These are phyloP conservation scores for Leptestheria dahalacensis DNA, from an alignment of 1,140 invertebrate genomes.

Conservation along the genomic window DNA sequence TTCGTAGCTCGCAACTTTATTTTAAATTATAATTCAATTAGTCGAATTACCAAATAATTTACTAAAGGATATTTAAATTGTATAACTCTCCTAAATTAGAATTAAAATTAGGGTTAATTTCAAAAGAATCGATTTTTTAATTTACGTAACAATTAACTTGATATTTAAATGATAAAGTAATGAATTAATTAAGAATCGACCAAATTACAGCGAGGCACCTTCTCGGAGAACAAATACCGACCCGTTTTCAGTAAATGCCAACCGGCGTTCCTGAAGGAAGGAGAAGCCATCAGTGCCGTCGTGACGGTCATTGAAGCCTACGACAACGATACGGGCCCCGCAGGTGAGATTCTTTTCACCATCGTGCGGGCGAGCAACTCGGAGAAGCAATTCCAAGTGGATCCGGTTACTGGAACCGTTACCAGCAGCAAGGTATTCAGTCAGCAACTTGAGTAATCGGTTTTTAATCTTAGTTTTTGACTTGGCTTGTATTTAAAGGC, in stretches of 20 bases:
- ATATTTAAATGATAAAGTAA: too few relatives aligned
- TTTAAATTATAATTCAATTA: background rate
- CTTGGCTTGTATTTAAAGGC: too few relatives aligned
- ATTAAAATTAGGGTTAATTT: too few relatives aligned
- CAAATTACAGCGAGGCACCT: background rate
- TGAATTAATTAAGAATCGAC: too few relatives aligned
- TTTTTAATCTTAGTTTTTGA: too few relatives aligned
- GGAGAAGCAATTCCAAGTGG: conserved; percentile 9
- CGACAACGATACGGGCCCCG: conserved; percentile 13
- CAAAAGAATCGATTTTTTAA: too few relatives aligned
- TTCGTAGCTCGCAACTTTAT: background rate
- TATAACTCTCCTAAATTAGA: too few relatives aligned
- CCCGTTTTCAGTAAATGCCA: conserved; percentile 11
- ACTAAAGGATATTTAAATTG: too few relatives aligned
- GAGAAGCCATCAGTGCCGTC: background rate
- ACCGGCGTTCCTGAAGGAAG: conserved; percentile 4
- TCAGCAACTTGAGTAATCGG: background rate
- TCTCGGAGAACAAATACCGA: conserved; percentile 8
- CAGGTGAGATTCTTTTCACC: conserved; percentile 10
- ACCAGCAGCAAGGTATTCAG: conserved; percentile 7
- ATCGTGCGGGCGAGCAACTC: conserved; percentile 5
- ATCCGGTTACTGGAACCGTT: conserved; percentile 10
- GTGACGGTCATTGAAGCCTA: conserved; percentile 6
- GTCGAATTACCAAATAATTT: background rate
- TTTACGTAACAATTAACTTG: too few relatives aligned